These are phyloP conservation scores for Agrotis clavis DNA, from an alignment of 2,888 invertebrate genomes.

Conservation along the genomic window DNA sequence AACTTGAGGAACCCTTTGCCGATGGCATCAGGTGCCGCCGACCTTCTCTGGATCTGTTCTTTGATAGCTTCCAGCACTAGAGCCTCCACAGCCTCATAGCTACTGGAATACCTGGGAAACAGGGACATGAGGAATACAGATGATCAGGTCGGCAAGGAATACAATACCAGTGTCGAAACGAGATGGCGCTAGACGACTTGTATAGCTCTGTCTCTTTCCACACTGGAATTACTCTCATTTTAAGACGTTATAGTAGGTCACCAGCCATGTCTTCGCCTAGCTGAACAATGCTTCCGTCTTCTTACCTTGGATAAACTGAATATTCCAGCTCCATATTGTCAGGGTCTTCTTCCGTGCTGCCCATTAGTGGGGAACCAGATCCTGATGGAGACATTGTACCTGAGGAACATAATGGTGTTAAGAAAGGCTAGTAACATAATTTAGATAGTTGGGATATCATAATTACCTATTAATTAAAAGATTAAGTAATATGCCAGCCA, in stretches of 20 bases:
- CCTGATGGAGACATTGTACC: conserved; percentile 91
- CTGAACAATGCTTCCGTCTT: no score
- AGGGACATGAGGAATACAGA: neutral
- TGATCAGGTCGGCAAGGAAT: no score
- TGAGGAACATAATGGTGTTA: conserved; percentile 49
- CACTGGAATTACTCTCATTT: no score
- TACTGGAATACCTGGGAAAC: conserved; percentile 83
- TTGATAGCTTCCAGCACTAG: conserved; percentile 96
- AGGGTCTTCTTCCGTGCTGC: conserved; percentile 89
- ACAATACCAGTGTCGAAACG: no score
- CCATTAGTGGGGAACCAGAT: conserved; percentile 88
- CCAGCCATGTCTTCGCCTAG: no score
- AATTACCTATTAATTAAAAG: no score
- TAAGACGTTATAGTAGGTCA: no score
- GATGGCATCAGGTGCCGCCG: conserved; percentile 95
- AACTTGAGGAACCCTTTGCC: conserved; percentile 97
- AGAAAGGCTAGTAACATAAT: no score
- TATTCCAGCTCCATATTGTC: conserved; percentile 92
- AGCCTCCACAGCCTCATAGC: conserved; percentile 93
- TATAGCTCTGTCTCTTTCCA: no score
- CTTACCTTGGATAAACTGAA: conserved; percentile 87
- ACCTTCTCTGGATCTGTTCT: conserved; percentile 95
- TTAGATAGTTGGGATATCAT: no score
- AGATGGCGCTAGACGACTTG: no score
- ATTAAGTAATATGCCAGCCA: no score